A percentile compares a stretch with the other conserved stretches of the same genome.
Evolutionary conservation across 2,797 vertebrate genomes (phyloP).

Genomic region (Merluccius polli): DNA sequence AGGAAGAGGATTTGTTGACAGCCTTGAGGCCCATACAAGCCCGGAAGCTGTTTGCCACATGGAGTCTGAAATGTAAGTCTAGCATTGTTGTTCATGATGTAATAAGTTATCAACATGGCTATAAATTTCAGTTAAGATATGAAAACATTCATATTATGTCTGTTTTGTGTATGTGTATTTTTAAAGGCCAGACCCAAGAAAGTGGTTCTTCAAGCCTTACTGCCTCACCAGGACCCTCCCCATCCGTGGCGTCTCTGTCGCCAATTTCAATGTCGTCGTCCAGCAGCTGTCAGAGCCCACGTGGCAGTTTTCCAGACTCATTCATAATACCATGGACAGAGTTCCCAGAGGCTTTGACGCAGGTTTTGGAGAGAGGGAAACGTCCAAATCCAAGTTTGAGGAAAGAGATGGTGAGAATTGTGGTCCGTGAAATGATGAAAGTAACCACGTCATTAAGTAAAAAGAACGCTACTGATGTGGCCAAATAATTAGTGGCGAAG

Average conservation of each 20-base stretch:
- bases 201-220: no score
- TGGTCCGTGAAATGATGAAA: slow-evolving; percentile 31
- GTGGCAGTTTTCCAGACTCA: slow-evolving; percentile 12
- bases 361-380: slow-evolving; percentile 39
- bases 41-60: slow-evolving; percentile 15
- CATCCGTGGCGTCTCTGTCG: no score
- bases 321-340: slow-evolving; percentile 45
- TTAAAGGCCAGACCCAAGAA: no score
- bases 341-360: slow-evolving; percentile 36
- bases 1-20: slow-evolving; percentile 10
- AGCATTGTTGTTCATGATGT: no score
- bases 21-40: slow-evolving; percentile 19
- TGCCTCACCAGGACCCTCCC: no score
- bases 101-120: not conserved
- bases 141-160: no score
- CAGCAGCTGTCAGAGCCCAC: not conserved
- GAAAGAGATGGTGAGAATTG: slow-evolving; percentile 40
- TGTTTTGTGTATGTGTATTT: no score
- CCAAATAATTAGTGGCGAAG: slow-evolving; percentile 32
- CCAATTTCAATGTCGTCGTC: not conserved
- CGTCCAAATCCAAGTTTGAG: slow-evolving; percentile 26
- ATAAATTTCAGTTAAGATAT: no score
- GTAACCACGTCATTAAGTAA: slow-evolving; percentile 34
- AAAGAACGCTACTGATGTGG: slow-evolving; percentile 32
- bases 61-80: slow-evolving; percentile 8